These are phyloP conservation scores for Diglossa brunneiventris DNA, from an alignment of 2,113 vertebrate genomes.

Conservation along the genomic window DNA sequence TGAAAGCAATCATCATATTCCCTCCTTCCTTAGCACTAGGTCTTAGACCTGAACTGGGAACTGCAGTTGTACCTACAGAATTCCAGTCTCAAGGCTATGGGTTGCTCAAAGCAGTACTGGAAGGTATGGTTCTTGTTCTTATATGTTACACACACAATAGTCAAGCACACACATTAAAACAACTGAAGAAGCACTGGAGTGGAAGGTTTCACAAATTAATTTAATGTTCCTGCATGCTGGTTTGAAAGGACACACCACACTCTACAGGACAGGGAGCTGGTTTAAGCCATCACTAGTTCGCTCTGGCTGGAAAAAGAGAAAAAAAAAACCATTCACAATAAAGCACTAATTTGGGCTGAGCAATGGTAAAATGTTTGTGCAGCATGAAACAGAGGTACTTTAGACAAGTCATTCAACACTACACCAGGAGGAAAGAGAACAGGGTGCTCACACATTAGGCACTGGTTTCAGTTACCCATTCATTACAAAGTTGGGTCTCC, in stretches of 20 bases:
- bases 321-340: not conserved
- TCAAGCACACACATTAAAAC: not conserved
- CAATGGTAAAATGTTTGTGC: not conserved
- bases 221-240: not conserved
- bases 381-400: not conserved
- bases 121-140: not conserved
- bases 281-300: not conserved
- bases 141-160: not conserved
- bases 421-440: not conserved
- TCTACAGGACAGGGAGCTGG: not conserved
- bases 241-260: not conserved
- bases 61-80: not conserved
- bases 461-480: not conserved
- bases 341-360: not conserved
- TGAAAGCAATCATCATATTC: not conserved
- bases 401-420: not conserved
- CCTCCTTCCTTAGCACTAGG: not conserved
- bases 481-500: not conserved
- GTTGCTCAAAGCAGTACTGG: not conserved
- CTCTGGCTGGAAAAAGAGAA: not conserved
- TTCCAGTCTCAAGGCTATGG: not conserved
- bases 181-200: not conserved
- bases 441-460: not conserved
- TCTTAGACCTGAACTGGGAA: not conserved
- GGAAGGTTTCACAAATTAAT: not conserved